Percentiles rank a stretch among this genome's conserved stretches.
Conservation (phyloP, 2,888 invertebrate genomes). For the Drosophila anceps region DNA sequence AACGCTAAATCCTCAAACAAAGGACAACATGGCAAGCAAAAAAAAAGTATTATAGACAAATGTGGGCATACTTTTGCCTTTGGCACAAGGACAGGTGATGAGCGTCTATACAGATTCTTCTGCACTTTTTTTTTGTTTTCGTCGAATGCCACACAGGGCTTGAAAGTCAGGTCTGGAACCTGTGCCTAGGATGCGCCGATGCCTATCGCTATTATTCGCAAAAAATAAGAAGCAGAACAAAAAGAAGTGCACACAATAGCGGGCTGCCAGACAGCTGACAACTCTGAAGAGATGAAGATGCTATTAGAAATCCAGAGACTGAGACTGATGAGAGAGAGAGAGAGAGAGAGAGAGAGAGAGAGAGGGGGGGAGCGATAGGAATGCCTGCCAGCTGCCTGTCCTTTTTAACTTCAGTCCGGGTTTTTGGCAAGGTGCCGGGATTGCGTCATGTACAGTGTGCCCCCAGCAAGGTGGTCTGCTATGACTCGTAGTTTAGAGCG, state of each 20-base stretch:
- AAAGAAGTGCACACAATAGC: conserved; percentile 58
- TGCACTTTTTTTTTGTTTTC: conserved; percentile 31
- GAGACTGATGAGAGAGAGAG: conserved; percentile 2
- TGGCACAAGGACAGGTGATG: conserved; percentile 70
- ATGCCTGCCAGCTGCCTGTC: conserved; percentile 60
- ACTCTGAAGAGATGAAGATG: conserved; percentile 52
- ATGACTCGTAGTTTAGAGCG: conserved; percentile 16
- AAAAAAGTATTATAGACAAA: conserved; percentile 21
- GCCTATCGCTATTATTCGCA: conserved; percentile 75
- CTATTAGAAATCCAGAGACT: conserved; percentile 21
- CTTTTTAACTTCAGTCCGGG: background rate
- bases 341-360: conserved; percentile 6
- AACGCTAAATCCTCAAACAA: conserved; percentile 53
- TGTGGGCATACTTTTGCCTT: conserved; percentile 46
- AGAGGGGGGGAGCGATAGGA: conserved; percentile 10
- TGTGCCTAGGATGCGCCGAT: conserved; percentile 56
- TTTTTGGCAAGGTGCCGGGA: conserved; percentile 75
- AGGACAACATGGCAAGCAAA: conserved; percentile 48
- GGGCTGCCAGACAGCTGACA: conserved; percentile 63
- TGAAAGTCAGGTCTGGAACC: conserved; percentile 68
- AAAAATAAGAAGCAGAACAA: conserved; percentile 28
- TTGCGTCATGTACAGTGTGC: conserved; percentile 60
- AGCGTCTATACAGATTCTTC: conserved; percentile 44
- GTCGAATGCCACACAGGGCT: conserved; percentile 57
- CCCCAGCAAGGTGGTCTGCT: conserved; percentile 60